Base-by-base conservation (phyloP, 2,113 vertebrate species). In the Alethe diademata region DNA sequence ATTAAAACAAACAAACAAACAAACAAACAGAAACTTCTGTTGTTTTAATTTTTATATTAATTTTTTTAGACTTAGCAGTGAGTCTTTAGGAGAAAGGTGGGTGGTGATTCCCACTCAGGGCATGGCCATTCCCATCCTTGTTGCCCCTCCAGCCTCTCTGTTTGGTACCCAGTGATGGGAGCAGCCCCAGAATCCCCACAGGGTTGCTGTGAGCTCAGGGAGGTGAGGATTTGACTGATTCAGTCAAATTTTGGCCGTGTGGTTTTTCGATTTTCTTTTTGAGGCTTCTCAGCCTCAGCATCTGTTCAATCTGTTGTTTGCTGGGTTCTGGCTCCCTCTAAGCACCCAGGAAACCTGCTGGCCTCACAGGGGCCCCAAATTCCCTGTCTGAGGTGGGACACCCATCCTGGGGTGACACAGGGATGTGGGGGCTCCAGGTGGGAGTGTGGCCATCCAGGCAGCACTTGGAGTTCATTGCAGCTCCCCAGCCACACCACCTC, bases 371-470 rank as follows among this genome's bases (percentile, higher is more conserved):
- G 26, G 19, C 28, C 69, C 70, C 79, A 31, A 0, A 73, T 16
- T 3, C 48, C 9, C 0, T 1, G 8, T 24, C 40, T 2, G 0
- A 8, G 54, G 28, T 12, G 69, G 60, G 54, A 22, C n/a, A 14
- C 19, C 62, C 25, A 0, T 28, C 17, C 48, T 2, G 31, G 67
- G 47, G 33, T 2, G 36, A 8, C 25, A 12, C 1, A 1, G 65
- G 57, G 31, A 20, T 12, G 17, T 23, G 31, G 65, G 29, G 10
- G 36, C 66, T 79, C 61, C 24, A 8, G 33, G 61, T 17, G 57
- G 62, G 56, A 58, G 6, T 4, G 0, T 5, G 19, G 29, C 7
- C 23, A 17, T 14, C n/a, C 31, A 6, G 51, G 66, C 67, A 82
- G 29, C 11, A 0, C 14, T 26, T 8, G 8, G 45, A 26, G 42